Percentiles rank a stretch among this genome's conserved stretches.
phyloP scores from a whole-genome alignment of 37 sponge, comb jelly and placozoan species.

The Theonella swinhoei region DNA sequence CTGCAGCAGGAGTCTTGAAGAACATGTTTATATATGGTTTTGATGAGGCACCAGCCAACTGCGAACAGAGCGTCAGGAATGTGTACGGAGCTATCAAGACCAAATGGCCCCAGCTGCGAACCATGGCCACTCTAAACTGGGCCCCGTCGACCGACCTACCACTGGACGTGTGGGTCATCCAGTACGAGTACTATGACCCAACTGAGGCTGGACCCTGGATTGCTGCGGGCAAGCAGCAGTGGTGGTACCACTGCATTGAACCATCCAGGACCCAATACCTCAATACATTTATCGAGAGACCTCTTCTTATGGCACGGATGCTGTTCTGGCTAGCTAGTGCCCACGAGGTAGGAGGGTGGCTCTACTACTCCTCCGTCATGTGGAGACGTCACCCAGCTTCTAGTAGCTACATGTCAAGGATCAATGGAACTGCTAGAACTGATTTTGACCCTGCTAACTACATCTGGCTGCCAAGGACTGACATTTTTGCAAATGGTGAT shows the following conservation, averaged over 20 bases:
- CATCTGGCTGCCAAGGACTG: slow-evolving; percentile 33
- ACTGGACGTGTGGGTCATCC: slow-evolving; percentile 18
- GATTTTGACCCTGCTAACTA: slow-evolving; percentile 52
- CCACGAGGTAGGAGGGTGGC: slow-evolving; percentile 27
- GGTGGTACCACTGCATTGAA: slow-evolving; percentile 43
- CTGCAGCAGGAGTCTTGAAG: not conserved
- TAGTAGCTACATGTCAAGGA: not conserved
- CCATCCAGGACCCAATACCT: slow-evolving; percentile 9
- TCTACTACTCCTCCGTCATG: slow-evolving; percentile 13
- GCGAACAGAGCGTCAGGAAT: slow-evolving; percentile 2
- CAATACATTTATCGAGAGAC: slow-evolving; percentile 43
- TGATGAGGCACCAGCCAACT: slow-evolving; percentile 10
- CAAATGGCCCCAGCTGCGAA: slow-evolving; percentile 32
- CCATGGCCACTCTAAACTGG: slow-evolving; percentile 31
- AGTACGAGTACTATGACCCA: slow-evolving; percentile 18
- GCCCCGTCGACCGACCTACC: slow-evolving; percentile 13
- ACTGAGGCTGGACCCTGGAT: not conserved
- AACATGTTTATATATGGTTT: slow-evolving; percentile 38
- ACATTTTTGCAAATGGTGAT: slow-evolving; percentile 57
- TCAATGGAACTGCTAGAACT: slow-evolving; percentile 22
- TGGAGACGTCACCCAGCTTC: slow-evolving; percentile 27
- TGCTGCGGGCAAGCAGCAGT: slow-evolving; percentile 21
- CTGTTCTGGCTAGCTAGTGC: slow-evolving; percentile 28
- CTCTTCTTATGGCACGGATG: slow-evolving; percentile 19
- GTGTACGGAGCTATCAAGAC: slow-evolving; percentile 26